Base-by-base conservation (phyloP, 2,888 invertebrate genomes). In the Cerastis leucographa region DNA sequence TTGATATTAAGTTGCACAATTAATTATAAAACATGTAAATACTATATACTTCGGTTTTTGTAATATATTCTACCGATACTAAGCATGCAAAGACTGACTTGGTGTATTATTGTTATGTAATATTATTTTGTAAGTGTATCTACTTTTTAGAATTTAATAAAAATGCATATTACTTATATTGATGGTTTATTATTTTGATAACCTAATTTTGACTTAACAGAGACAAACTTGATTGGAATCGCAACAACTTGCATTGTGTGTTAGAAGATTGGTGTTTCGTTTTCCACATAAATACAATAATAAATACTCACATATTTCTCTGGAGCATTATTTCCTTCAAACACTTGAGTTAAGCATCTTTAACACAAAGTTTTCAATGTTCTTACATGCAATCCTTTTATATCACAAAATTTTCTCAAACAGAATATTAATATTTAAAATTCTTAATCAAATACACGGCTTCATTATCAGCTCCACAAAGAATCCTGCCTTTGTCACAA, bases 391-490 rank as follows among this genome's bases (percentile, higher is more conserved):
- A 56, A 67, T 19, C 19, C 29, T 29, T 51, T 5, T 25, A 19
- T 29, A 62, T 82, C 49, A 77, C 46, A 76, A 12, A 12, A 4
- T 59, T 69, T 59, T n/a, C 12, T 40, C 71, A n/a, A 76, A 71
- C 40, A 65, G 22, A 56, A 44, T 44, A 54, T 89, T 89, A 95
- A 90, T 95, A 95, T 81, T 96, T 96, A 78, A 97, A 95, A 94
- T 98, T 97, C 92, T 97, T 97, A 78, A 99, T 97, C 66, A 98
- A 96, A 94, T 98, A 99, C 87, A 99, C 96, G 44, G 99, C 99
- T 96, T 99, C 99, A 92, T 98, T 98, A 91, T 99, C 99, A 85
- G 98, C 98, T 3, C 99, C 98, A 94, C 98, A 99, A 49, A 99
- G 93, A 68, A 99, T 96, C 84, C 97, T 98, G 66, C 97, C 97